A percentile compares a stretch with the other conserved stretches of the same genome.
These are phyloP conservation scores for Perca schrenkii DNA, from an alignment of 2,113 vertebrate genomes.

Conservation along the genomic window DNA sequence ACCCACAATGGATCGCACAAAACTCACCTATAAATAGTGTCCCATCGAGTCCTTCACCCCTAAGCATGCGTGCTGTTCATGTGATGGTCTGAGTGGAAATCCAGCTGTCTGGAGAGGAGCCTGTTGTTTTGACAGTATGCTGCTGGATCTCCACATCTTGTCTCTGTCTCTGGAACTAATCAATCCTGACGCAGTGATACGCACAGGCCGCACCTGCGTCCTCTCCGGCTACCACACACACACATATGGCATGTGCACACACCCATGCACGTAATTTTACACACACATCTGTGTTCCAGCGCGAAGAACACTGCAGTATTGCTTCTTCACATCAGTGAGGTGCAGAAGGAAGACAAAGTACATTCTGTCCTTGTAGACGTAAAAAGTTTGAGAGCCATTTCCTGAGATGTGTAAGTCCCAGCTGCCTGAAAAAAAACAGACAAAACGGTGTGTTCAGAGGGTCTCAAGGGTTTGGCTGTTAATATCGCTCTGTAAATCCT, in stretches of 20 bases:
- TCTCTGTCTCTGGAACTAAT: conserved; percentile 82
- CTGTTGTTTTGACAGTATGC: conserved; percentile 83
- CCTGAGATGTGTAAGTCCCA: conserved; percentile 35
- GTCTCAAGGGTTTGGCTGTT: conserved; percentile 55
- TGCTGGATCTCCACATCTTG: conserved; percentile 83
- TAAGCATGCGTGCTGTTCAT: conserved; percentile 75
- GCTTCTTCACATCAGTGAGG: conserved; percentile 15
- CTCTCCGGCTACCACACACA: conserved; percentile 50
- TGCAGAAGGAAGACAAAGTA: conserved; percentile 53
- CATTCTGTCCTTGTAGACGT: conserved; percentile 33
- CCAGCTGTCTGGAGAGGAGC: conserved; percentile 84
- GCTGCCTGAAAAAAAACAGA: conserved; percentile 22
- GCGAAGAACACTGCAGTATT: conserved; percentile 18
- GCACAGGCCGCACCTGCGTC: conserved; percentile 64
- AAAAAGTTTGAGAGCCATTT: conserved; percentile 42
- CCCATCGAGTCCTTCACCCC: conserved; percentile 26
- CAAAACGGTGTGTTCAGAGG: conserved; percentile 61
- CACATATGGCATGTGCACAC: conserved; percentile 1
- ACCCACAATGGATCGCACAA: conserved; percentile 48
- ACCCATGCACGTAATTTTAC: neutral
- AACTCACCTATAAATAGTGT: conserved; percentile 40
- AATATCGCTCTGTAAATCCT: conserved; percentile 62
- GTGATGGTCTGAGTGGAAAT: conserved; percentile 82
- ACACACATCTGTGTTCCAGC: neutral
- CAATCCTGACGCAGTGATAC: conserved; percentile 62